These are phyloP conservation scores for Piprites chloris DNA, from an alignment of 2,113 vertebrate species.

Conservation along the genomic window DNA sequence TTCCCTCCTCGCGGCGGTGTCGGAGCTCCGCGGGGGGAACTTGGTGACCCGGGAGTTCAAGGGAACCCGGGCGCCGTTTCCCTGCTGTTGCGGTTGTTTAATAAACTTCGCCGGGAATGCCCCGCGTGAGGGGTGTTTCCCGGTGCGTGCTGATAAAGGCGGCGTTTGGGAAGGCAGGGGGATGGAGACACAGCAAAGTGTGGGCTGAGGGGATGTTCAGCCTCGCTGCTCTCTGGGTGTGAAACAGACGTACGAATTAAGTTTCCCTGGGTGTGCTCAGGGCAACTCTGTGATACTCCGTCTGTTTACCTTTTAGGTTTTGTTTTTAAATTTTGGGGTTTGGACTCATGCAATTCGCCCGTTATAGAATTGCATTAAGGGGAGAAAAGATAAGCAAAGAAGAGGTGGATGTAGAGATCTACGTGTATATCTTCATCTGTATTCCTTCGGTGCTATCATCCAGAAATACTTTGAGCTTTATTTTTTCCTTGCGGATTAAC, in stretches of 20 bases:
- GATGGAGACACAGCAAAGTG: too few species aligned
- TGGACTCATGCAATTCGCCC: accelerated
- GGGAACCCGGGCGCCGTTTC: not conserved
- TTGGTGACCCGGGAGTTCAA: accelerated
- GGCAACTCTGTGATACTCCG: accelerated
- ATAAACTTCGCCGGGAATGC: accelerated
- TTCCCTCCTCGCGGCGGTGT: accelerated
- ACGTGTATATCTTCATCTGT: accelerated
- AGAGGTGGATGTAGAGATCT: accelerated
- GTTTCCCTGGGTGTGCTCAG: not conserved
- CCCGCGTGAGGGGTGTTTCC: not conserved
- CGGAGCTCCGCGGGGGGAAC: not conserved
- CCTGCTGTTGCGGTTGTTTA: accelerated
- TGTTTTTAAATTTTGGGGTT: accelerated
- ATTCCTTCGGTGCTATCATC: accelerated
- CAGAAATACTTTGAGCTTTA: not conserved
- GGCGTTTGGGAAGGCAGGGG: accelerated
- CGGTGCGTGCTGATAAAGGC: accelerated
- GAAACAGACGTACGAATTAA: accelerated
- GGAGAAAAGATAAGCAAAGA: accelerated
- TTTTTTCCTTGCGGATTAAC: not conserved
- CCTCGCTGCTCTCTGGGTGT: accelerated
- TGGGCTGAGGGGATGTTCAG: not conserved
- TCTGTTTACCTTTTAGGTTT: accelerated
- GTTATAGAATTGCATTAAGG: accelerated